Evolutionary conservation across 1,140 invertebrate genomes (phyloP).

Genomic region (Drosophila equinoxialis): DNA sequence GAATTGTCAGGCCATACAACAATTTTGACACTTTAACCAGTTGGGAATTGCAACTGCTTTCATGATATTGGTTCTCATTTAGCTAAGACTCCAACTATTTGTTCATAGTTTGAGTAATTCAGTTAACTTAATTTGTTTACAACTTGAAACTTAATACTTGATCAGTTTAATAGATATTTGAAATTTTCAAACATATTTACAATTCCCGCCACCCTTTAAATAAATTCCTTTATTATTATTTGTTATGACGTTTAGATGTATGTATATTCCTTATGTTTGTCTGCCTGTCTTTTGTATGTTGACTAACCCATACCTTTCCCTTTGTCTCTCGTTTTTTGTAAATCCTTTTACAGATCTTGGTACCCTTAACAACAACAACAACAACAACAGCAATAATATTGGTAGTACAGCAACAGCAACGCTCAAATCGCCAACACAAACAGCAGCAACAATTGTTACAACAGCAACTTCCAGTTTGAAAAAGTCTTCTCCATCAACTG

Average conservation of each 20-base stretch:
- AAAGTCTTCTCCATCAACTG: slow-evolving; percentile 17
- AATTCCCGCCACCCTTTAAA: too few species aligned
- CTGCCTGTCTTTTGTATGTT: slow-evolving; percentile 12
- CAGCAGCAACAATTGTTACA: slow-evolving; percentile 18
- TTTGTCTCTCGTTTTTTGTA: slow-evolving; percentile 1
- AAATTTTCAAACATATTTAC: too few species aligned
- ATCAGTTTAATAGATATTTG: too few species aligned
- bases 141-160: too few species aligned
- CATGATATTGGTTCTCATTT: too few species aligned
- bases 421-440: slow-evolving; percentile 20
- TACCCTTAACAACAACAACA: slow-evolving; percentile 64
- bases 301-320: slow-evolving; percentile 50
- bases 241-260: background rate
- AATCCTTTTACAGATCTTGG: slow-evolving; percentile 64
- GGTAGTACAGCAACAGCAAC: slow-evolving; percentile 22
- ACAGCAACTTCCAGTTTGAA: slow-evolving; percentile 17
- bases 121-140: too few species aligned
- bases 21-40: too few species aligned
- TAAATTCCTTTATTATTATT: background rate
- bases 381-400: slow-evolving; percentile 36
- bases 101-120: too few species aligned
- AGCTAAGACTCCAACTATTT: too few species aligned
- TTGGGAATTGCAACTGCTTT: too few species aligned
- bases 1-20: too few species aligned
- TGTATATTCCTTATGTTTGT: background rate